phyloP scores from a whole-genome alignment of 2,113 vertebrate genomes.

The Puma concolor region DNA sequence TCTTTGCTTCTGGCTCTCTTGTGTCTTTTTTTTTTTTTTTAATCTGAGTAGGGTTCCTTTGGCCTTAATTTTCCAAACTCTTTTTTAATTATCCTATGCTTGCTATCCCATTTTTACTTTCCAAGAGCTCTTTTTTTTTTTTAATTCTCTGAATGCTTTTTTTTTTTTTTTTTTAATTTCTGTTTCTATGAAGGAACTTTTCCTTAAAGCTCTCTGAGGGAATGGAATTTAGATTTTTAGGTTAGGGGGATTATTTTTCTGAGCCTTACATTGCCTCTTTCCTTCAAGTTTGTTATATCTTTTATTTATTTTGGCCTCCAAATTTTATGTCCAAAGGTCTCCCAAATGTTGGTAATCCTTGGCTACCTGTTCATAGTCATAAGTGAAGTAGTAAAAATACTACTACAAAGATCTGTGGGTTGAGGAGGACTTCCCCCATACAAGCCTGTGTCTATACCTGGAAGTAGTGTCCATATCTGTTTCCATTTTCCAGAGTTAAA shows the following conservation, averaged over 20 bases:
- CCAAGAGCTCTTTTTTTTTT: not conserved
- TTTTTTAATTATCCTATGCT: not conserved
- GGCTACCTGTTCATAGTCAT: not conserved
- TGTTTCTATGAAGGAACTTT: not conserved
- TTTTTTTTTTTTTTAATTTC: not conserved
- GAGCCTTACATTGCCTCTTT: not conserved
- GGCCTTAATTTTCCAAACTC: not conserved
- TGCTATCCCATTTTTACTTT: not conserved
- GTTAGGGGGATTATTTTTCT: not conserved
- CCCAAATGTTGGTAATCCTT: not conserved
- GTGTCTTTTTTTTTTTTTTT: not conserved
- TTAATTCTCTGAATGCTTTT: not conserved
- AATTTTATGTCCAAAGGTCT: not conserved
- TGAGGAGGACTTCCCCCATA: not conserved
- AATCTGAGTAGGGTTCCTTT: not conserved
- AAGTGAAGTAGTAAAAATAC: not conserved
- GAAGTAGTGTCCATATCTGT: not conserved
- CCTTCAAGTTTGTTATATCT: not conserved
- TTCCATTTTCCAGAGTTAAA: not conserved
- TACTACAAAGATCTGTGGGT: not conserved
- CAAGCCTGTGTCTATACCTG: fast-evolving
- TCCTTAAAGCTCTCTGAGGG: not conserved
- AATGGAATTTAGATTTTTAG: not conserved
- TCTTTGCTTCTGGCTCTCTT: not conserved
- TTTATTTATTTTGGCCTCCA: not conserved